Evolutionary conservation across 2,888 invertebrate genomes (phyloP).

Genomic region (Drosophila austrosaltans): DNA sequence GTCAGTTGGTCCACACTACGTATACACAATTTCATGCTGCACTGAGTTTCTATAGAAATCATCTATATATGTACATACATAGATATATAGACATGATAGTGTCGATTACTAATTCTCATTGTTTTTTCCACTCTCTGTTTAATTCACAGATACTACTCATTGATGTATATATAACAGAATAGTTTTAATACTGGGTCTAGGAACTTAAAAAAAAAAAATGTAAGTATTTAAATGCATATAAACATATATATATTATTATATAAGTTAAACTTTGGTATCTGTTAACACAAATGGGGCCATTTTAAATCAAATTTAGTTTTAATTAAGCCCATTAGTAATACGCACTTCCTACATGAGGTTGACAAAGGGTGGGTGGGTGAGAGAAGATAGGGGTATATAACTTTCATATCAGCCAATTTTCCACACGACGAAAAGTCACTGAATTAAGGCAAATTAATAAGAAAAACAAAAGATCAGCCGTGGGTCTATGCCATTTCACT

Average conservation of each 20-base stretch:
- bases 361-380: neutral
- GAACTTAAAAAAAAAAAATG: neutral
- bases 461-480: conserved; percentile 39
- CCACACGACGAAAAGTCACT: conserved; percentile 53
- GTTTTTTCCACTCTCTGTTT: neutral
- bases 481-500: conserved; percentile 41
- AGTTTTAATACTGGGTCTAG: neutral
- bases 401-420: conserved; percentile 58
- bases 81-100: conserved; percentile 14
- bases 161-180: conserved; percentile 10
- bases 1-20: conserved; percentile 63
- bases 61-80: too few species aligned
- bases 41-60: conserved; percentile 58
- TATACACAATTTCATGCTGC: conserved; percentile 71
- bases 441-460: conserved; percentile 72
- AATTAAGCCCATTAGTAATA: conserved; percentile 45
- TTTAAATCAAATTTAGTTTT: conserved; percentile 38
- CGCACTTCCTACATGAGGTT: conserved; percentile 23
- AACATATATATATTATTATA: conserved; percentile 2
- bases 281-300: conserved; percentile 31
- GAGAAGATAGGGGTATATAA: neutral
- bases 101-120: conserved; percentile 32
- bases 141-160: neutral
- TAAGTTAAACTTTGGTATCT: conserved; percentile 26
- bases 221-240: neutral